These are phyloP conservation scores for Bradynema listronoti DNA, from an alignment of 1,140 invertebrate species.

Conservation along the genomic window DNA sequence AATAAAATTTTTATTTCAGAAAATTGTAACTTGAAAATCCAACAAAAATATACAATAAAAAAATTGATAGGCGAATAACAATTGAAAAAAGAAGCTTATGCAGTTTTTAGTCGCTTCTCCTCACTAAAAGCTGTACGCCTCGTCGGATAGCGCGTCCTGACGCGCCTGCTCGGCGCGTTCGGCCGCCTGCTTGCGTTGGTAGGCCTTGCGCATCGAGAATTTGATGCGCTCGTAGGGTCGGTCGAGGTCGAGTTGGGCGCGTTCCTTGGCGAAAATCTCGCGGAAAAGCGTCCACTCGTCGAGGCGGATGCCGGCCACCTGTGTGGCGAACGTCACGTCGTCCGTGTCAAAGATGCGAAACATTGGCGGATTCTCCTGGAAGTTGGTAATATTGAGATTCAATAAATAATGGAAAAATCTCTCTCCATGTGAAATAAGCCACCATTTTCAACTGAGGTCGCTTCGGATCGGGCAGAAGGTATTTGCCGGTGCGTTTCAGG, in stretches of 20 bases:
- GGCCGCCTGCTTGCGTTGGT: too few species aligned
- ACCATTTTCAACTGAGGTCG: slow-evolving; percentile 46
- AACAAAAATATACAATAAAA: too few species aligned
- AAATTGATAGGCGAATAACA: too few species aligned
- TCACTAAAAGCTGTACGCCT: too few species aligned
- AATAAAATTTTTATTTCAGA: too few species aligned
- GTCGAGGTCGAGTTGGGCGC: slow-evolving; percentile 24
- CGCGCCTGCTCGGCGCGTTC: too few species aligned
- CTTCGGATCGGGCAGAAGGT: slow-evolving; percentile 42
- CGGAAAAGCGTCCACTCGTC: slow-evolving; percentile 43
- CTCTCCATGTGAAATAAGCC: background rate
- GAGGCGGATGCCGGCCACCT: slow-evolving; percentile 33
- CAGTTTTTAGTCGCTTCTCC: too few species aligned
- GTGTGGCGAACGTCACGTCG: slow-evolving; percentile 32
- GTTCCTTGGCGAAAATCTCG: slow-evolving; percentile 25
- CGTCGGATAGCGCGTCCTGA: too few species aligned
- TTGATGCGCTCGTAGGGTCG: slow-evolving; percentile 39
- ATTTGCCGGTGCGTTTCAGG: slow-evolving; percentile 40
- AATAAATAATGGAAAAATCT: background rate
- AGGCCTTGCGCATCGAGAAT: slow-evolving; percentile 36
- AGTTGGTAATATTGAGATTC: background rate
- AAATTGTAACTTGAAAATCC: too few species aligned
- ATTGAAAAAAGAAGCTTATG: too few species aligned
- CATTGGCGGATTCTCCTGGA: slow-evolving; percentile 40
- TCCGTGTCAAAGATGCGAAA: slow-evolving; percentile 31